Base-by-base conservation (phyloP, 2,888 invertebrate species). In the Lumbricus terrestris region DNA sequence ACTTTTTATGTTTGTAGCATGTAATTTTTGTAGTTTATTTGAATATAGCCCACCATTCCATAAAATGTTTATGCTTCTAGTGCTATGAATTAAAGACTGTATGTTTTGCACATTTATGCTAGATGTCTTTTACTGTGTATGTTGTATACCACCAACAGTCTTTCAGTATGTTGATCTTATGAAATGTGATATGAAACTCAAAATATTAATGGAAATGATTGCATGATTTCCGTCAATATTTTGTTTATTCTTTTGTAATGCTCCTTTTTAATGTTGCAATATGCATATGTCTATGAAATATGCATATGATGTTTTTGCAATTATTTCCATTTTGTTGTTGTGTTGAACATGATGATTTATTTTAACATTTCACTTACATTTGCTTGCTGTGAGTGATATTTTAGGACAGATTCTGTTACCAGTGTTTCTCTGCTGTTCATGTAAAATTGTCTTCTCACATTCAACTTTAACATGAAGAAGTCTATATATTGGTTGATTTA, bases 351-450 rank as follows among this genome's bases (percentile, higher is more conserved):
- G 54, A 29, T 54, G 54, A 47, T 47, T 13, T 47, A 47, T n/a
- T 47, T 47, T 47, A 2, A 29, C 29, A 69, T 69, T 69, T 69
- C 69, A 69, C 8, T n/a, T 8, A n/a, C 4, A n/a, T n/a, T 69
- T 69, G 69, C 69, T 69, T 69, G 29, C 69, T n/a, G 13, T 69
- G 69, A n/a, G 69, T 8, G n/a, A 29, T 29, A n/a, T 29, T 69
- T 69, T 69, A 47, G 23, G 29, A 1, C 69, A 69, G n/a, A n/a
- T 69, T 6, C n/a, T n/a, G 29, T 69, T 29, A 11, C n/a, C 29
- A 69, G 69, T 69, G 69, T 69, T 69, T 69, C 69, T n/a, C 69
- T 69, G 69, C 69, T 69, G n/a, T 69, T 69, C 69, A 69, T 69
- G n/a, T 69, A 69, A 69, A 69, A 69, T 69, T n/a, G 69, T 15